Conservation (phyloP, 2,797 vertebrate species). For the Pangasius djambal region DNA sequence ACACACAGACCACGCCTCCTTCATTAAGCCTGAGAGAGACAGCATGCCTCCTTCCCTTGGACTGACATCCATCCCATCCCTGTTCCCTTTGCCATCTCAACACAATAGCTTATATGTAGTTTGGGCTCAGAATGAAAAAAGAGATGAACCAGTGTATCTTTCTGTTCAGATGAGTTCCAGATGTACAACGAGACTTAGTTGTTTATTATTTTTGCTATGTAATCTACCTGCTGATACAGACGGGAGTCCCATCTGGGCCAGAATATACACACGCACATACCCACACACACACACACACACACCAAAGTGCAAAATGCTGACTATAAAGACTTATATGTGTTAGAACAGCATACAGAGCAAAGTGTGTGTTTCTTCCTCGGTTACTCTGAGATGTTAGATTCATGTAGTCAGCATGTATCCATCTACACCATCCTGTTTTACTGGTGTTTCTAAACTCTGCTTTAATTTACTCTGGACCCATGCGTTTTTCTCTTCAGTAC, state of each 20-base stretch:
- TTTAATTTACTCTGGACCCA: neutral
- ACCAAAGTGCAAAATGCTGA: conserved; percentile 29
- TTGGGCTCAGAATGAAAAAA: neutral
- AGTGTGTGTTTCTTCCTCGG: neutral
- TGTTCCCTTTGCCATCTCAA: neutral
- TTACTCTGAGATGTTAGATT: neutral
- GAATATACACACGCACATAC: neutral
- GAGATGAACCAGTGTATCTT: neutral
- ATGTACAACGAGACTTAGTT: neutral
- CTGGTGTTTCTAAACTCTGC: conserved; percentile 10
- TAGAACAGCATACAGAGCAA: conserved; percentile 21
- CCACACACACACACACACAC: conserved; percentile 8
- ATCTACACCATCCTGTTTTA: neutral
- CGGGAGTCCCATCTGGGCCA: conserved; percentile 32
- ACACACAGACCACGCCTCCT: neutral
- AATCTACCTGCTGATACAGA: conserved; percentile 2
- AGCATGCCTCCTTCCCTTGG: neutral
- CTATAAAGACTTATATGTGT: neutral
- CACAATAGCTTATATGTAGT: neutral
- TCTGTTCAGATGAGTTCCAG: conserved; percentile 8
- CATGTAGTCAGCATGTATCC: neutral
- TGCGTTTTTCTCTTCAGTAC: neutral
- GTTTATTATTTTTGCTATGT: conserved; percentile 25
- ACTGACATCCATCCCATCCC: neutral
- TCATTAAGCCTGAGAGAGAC: neutral